A percentile compares a stretch with the other conserved stretches of the same genome.
These are phyloP conservation scores for Bhutanitis thaidina DNA, from an alignment of 2,888 invertebrate genomes.

Conservation along the genomic window DNA sequence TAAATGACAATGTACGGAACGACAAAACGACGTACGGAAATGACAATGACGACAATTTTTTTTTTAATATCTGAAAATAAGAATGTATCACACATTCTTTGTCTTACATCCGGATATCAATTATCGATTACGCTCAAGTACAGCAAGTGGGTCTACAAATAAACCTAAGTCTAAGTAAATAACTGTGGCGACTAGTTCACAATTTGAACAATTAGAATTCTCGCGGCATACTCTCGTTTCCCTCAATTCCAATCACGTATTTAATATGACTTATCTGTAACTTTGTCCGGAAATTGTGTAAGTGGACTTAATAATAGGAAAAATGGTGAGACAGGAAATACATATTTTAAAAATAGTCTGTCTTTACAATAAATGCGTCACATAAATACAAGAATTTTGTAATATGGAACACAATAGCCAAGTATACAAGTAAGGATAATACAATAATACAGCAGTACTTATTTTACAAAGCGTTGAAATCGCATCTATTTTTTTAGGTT, in stretches of 20 bases:
- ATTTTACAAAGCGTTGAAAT: too few species aligned
- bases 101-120: neutral
- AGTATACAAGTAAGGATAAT: too few species aligned
- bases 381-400: too few species aligned
- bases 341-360: neutral
- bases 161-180: neutral
- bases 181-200: conserved; percentile 7
- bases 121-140: conserved; percentile 7
- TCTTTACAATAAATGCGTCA: too few species aligned
- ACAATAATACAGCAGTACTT: too few species aligned
- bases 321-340: conserved; percentile 15
- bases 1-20: too few species aligned
- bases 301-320: conserved; percentile 9
- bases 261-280: conserved; percentile 18
- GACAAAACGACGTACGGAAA: too few species aligned
- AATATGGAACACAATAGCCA: too few species aligned
- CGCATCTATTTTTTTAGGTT: too few species aligned
- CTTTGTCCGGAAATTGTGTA: conserved; percentile 18
- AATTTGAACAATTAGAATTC: conserved; percentile 39
- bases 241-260: conserved; percentile 29
- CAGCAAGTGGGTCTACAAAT: conserved; percentile 3
- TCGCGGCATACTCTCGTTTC: conserved; percentile 36
- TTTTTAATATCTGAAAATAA: too few species aligned
- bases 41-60: too few species aligned
- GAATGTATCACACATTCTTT: too few species aligned